These are phyloP conservation scores for Polymixis flavicincta DNA, from an alignment of 2,888 invertebrate species.

Conservation along the genomic window DNA sequence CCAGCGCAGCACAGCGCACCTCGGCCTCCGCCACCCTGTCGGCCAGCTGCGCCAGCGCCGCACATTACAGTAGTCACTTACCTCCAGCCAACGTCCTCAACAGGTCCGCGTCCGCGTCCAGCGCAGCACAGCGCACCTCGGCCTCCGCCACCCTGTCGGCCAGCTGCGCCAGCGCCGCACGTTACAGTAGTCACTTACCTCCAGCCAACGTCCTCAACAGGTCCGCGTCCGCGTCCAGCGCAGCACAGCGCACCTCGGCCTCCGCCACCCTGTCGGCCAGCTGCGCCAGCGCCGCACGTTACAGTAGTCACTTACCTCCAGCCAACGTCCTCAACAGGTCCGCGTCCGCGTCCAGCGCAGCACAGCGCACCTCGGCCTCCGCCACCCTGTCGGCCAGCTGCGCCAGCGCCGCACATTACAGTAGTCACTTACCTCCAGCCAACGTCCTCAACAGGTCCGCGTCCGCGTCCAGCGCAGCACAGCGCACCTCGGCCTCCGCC, in stretches of 20 bases:
- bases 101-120: conserved; percentile 83
- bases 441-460: conserved; percentile 82
- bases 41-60: conserved; percentile 83
- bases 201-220: conserved; percentile 82
- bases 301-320: conserved; percentile 81
- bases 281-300: conserved; percentile 81
- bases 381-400: conserved; percentile 85
- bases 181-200: conserved; percentile 79
- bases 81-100: conserved; percentile 83
- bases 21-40: conserved; percentile 87
- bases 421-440: conserved; percentile 83
- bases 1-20: conserved; percentile 81
- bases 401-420: conserved; percentile 83
- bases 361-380: conserved; percentile 83
- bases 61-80: too few species aligned
- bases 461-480: conserved; percentile 82
- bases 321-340: conserved; percentile 83
- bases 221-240: conserved; percentile 83
- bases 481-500: conserved; percentile 85
- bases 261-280: conserved; percentile 86
- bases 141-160: conserved; percentile 86
- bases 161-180: conserved; percentile 83
- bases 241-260: conserved; percentile 83
- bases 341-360: conserved; percentile 83
- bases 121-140: conserved; percentile 82